Evolutionary conservation across 2,888 invertebrate genomes (phyloP).

Genomic region (Linnaemya tessellans): DNA sequence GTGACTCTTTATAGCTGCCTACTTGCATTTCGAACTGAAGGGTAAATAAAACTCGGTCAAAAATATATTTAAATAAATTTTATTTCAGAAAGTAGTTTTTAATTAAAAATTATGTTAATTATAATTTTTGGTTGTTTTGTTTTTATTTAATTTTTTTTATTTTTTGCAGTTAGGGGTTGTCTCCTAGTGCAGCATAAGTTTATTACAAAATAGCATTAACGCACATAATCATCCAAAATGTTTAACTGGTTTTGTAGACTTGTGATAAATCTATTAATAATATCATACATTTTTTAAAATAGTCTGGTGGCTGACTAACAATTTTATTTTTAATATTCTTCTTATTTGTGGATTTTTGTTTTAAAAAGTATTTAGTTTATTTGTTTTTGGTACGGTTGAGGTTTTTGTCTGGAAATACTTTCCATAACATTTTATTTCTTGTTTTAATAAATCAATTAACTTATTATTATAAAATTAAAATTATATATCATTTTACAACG

Average conservation of each 20-base stretch:
- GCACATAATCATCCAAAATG: not conserved
- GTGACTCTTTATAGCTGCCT: too few species aligned
- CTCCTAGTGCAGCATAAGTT: too few species aligned
- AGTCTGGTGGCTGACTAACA: not conserved
- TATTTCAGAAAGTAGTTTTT: not conserved
- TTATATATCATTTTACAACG: too few species aligned
- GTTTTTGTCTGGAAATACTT: not conserved
- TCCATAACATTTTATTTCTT: not conserved
- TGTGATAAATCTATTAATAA: not conserved
- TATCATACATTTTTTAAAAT: not conserved
- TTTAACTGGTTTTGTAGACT: not conserved
- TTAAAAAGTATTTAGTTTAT: not conserved
- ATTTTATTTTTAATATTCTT: not conserved
- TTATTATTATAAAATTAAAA: not conserved
- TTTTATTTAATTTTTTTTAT: too few species aligned
- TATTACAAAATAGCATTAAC: too few species aligned
- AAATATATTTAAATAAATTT: not conserved
- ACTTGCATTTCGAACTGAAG: too few species aligned
- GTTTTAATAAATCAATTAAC: not conserved
- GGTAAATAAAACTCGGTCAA: not conserved
- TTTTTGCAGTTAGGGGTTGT: too few species aligned
- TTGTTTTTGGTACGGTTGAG: not conserved
- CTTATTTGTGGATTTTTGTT: not conserved
- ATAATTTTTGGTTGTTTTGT: not conserved
- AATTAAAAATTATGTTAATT: not conserved